Base-by-base conservation (phyloP, 2,113 vertebrate species). In the Naja naja region DNA sequence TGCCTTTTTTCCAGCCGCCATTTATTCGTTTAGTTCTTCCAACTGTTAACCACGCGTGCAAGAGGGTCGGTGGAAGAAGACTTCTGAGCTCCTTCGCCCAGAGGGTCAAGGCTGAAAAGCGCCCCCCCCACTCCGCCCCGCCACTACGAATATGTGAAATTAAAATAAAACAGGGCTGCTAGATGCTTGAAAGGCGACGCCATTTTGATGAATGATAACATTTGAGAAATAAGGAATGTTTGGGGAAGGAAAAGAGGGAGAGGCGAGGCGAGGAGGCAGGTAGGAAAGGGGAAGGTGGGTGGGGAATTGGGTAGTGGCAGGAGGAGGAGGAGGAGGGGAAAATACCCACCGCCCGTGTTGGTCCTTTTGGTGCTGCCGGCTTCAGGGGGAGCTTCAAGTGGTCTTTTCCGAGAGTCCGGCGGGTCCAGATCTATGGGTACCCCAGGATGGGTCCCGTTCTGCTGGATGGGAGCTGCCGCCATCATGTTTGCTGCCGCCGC, bases 191-290 rank as follows among this genome's bases (percentile, higher is more conserved):
- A 98, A 98, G 97, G 94, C 96, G 97, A 97, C 98, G 98, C 98
- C 98, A 98, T 98, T 98, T 98, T 98, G 98, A 97, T 98, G 97
- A 98, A 97, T 98, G 97, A 98, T 98, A 98, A 98, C 97, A 97
- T 96, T 95, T 95, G 94, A 96, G 96, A 96, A 94, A 97, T 95
- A 96, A 90, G 95, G 96, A 96, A 97, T 96, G 96, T 95, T 96
- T 92, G 88, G 91, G 92, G 92, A 94, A 74, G 39, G 85, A 43
- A 23, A 88, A n/a, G 55, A 90, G 47, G 91, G 90, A 47, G 90
- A 89, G 93, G 90, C 81, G 87, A 88, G 86, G 22, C 12, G 89
- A 54, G 95, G 96, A 93, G 92, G 92, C 49, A 53, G 64, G 93
- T 92, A 94, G 91, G 93, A 88, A 91, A 90, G 93, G 90, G 87